Evolutionary conservation across 2,113 vertebrate species (phyloP).

Genomic region (Penelope pileata): DNA sequence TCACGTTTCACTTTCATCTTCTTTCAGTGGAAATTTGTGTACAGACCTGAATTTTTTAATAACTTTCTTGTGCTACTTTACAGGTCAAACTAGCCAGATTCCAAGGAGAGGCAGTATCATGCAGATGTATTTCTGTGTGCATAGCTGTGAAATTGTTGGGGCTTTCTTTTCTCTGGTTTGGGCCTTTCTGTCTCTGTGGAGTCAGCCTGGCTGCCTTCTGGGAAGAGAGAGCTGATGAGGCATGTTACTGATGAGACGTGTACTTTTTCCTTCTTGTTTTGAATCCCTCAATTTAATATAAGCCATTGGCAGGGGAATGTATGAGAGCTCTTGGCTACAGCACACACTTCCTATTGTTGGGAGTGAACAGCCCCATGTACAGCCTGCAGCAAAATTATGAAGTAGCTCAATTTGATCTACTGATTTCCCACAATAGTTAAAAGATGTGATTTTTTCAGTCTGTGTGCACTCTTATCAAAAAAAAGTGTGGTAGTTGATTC

Average conservation of each 20-base stretch:
- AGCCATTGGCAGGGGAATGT: neutral
- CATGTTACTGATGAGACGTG: constrained; percentile 14
- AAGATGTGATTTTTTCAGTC: neutral
- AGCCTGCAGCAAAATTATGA: constrained; percentile 11
- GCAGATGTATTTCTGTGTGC: neutral
- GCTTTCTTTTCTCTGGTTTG: constrained; percentile 27
- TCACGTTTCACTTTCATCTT: neutral
- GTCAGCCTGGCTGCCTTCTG: constrained; percentile 59
- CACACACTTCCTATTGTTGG: constrained; percentile 30
- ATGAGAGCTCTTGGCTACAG: neutral
- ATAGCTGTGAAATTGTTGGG: constrained; percentile 45
- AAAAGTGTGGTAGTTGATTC: neutral
- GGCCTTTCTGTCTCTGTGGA: neutral
- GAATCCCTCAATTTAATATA: constrained; percentile 41
- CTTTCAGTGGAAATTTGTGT: neutral
- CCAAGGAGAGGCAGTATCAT: neutral
- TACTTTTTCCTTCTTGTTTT: constrained; percentile 5
- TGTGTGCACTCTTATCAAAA: neutral
- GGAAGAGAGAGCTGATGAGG: constrained; percentile 50
- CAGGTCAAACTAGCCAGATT: constrained; percentile 6
- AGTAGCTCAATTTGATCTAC: constrained; percentile 40
- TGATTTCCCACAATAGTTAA: constrained; percentile 43
- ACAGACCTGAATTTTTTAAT: neutral
- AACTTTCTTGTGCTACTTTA: neutral
- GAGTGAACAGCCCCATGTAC: neutral